phyloP scores from a whole-genome alignment of 2,888 invertebrate genomes.

The Scaptomyza cyrtandrae region DNA sequence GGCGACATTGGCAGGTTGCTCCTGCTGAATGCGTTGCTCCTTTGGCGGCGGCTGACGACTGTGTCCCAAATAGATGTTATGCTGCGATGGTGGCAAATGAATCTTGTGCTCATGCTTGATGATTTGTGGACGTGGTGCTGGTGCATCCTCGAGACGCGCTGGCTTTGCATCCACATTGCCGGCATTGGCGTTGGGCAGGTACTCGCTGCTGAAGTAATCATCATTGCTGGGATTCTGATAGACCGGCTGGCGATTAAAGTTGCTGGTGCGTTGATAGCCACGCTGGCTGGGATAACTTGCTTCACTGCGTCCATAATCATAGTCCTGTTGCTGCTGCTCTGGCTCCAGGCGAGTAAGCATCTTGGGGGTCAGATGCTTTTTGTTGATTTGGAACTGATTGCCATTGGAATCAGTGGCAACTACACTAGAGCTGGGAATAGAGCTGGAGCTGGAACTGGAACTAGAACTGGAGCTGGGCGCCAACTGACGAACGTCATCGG shows the following conservation, averaged over 20 bases:
- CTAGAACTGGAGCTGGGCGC: constrained; percentile 8
- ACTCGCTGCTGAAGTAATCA: constrained; percentile 78
- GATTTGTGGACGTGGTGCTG: constrained; percentile 43
- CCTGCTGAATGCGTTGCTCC: constrained; percentile 49
- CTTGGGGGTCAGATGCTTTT: constrained; percentile 71
- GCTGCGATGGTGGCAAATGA: constrained; percentile 78
- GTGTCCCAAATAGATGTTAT: constrained; percentile 77
- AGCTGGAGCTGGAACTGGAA: constrained; percentile 15
- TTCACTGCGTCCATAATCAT: constrained; percentile 63
- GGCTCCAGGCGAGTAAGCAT: constrained; percentile 72
- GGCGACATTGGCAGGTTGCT: constrained; percentile 68
- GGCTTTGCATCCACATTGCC: constrained; percentile 71
- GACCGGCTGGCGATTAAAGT: constrained; percentile 55
- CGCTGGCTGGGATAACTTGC: constrained; percentile 44
- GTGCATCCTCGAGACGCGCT: constrained; percentile 71
- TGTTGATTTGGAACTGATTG: constrained; percentile 69
- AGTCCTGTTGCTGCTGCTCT: constrained; percentile 64
- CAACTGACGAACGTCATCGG: constrained; percentile 48
- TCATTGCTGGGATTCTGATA: constrained; percentile 62
- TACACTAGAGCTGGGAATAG: constrained; percentile 22
- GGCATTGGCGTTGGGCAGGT: constrained; percentile 61
- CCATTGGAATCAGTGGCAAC: constrained; percentile 71
- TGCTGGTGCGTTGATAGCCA: constrained; percentile 62
- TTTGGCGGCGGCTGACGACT: constrained; percentile 51
- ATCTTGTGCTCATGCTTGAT: constrained; percentile 81